phyloP scores from a whole-genome alignment of 2,113 vertebrate genomes.

The Hirundichthys speculiger region DNA sequence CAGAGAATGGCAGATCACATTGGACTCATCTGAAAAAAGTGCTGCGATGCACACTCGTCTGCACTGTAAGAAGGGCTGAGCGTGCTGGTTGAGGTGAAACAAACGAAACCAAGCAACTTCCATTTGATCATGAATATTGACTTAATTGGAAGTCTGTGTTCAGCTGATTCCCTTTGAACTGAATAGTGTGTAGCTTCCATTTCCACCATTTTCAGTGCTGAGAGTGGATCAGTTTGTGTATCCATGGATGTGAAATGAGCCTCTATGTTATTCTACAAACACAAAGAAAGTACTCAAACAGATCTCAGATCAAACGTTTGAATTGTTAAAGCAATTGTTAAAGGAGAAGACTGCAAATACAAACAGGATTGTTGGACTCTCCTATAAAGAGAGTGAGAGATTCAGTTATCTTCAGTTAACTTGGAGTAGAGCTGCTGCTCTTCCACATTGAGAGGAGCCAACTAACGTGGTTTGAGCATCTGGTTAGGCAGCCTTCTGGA shows the following conservation, averaged over 20 bases:
- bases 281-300: constrained; percentile 11
- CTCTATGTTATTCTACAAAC: constrained; percentile 10
- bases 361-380: no score
- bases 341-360: no score
- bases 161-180: constrained; percentile 45
- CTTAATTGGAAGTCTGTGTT: constrained; percentile 51
- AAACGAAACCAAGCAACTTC: constrained; percentile 44
- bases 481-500: no score
- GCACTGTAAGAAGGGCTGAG: constrained; percentile 24
- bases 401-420: no score
- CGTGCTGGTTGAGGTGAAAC: constrained; percentile 33
- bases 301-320: constrained; percentile 10
- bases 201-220: constrained; percentile 12
- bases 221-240: constrained; percentile 40
- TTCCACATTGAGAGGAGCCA: no score
- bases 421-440: no score
- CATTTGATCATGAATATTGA: constrained; percentile 32
- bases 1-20: constrained; percentile 61
- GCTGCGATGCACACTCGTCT: constrained; percentile 60
- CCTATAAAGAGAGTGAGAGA: no score
- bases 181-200: constrained; percentile 38
- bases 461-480: no score
- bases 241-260: constrained; percentile 22
- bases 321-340: no score
- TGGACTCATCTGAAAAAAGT: constrained; percentile 64